A percentile compares a stretch with the other conserved stretches of the same genome.
Evolutionary conservation across 2,888 invertebrate genomes (phyloP).

Genomic region (Argyresthia albistria): DNA sequence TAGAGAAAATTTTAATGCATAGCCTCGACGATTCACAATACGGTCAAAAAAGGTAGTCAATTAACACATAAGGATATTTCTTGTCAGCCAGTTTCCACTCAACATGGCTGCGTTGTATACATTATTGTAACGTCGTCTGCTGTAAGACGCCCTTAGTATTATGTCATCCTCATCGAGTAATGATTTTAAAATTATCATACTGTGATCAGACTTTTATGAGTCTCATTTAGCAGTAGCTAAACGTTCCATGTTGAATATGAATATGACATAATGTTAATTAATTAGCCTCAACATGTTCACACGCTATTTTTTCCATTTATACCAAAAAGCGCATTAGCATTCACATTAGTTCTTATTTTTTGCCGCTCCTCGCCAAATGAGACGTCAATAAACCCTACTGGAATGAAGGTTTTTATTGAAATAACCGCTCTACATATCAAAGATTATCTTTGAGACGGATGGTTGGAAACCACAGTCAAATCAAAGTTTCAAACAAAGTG

Average conservation of each 20-base stretch:
- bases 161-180: no score
- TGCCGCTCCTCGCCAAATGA: constrained; percentile 31
- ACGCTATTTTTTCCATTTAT: constrained; percentile 38
- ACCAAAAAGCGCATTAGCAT: constrained; percentile 45
- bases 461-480: not conserved
- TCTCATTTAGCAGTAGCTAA: constrained; percentile 47
- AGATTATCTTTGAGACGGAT: not conserved
- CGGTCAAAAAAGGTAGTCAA: no score
- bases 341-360: constrained; percentile 47
- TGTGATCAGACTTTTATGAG: no score
- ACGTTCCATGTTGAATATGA: constrained; percentile 19
- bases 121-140: no score
- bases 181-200: no score
- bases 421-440: constrained; percentile 1
- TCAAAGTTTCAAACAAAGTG: not conserved
- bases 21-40: no score
- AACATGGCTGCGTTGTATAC: no score
- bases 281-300: constrained; percentile 17
- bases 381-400: constrained; percentile 30
- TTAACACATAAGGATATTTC: no score
- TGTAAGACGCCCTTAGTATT: no score
- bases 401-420: constrained; percentile 20
- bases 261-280: constrained; percentile 47
- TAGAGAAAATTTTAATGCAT: no score
- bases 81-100: no score